A percentile compares a stretch with the other conserved stretches of the same genome.
phyloP scores from a whole-genome alignment of 1,140 invertebrate species.

The Brachionus koreanus region DNA sequence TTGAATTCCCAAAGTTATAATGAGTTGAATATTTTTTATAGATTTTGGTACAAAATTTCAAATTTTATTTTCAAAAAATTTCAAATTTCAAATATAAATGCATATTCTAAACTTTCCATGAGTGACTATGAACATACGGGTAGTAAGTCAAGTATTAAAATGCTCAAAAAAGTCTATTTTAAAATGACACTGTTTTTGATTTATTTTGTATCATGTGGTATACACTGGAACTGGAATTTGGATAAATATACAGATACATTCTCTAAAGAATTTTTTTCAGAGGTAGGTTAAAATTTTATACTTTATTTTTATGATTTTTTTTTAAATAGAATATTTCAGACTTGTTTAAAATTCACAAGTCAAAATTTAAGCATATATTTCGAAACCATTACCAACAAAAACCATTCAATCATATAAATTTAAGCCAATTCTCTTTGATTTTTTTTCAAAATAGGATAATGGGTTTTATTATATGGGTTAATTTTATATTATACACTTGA shows the following conservation, averaged over 20 bases:
- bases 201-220: slow-evolving; percentile 5
- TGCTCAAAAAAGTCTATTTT: slow-evolving; percentile 12
- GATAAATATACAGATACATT: slow-evolving; percentile 9
- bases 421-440: too few species aligned
- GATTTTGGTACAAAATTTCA: background rate
- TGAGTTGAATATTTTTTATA: slow-evolving; percentile 17
- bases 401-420: too few species aligned
- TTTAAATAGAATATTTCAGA: too few species aligned
- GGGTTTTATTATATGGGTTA: too few species aligned
- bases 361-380: too few species aligned
- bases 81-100: background rate
- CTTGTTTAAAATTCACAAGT: too few species aligned
- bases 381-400: too few species aligned
- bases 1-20: background rate
- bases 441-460: too few species aligned
- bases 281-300: too few species aligned
- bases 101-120: background rate
- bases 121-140: background rate
- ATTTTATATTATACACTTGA: too few species aligned
- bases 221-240: background rate
- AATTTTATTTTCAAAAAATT: slow-evolving; percentile 7
- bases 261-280: background rate
- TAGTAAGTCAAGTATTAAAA: background rate
- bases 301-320: too few species aligned
- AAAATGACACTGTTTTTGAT: background rate